These are phyloP conservation scores for Cephus runcator DNA, from an alignment of 2,888 invertebrate genomes.

Conservation along the genomic window DNA sequence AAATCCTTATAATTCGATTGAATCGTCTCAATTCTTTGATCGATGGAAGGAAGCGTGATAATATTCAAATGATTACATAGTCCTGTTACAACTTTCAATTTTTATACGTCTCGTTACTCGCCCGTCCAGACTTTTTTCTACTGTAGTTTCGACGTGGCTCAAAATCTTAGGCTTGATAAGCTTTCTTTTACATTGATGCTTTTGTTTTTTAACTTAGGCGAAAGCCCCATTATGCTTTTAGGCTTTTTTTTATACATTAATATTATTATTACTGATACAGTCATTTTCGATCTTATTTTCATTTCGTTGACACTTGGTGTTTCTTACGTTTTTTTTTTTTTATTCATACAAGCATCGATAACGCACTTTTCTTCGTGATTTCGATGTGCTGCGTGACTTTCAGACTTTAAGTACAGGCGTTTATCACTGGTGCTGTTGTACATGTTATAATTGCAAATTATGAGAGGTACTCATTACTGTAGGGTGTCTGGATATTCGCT, in stretches of 20 bases:
- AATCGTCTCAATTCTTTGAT: background rate
- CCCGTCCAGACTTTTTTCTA: background rate
- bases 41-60: background rate
- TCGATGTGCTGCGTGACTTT: background rate
- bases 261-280: background rate
- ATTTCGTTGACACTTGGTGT: constrained; percentile 10
- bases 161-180: background rate
- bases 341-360: background rate
- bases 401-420: background rate
- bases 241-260: background rate
- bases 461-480: background rate
- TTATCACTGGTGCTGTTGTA: background rate
- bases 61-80: background rate
- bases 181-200: background rate
- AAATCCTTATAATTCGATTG: background rate
- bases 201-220: background rate
- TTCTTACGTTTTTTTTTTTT: background rate
- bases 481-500: background rate
- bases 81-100: background rate
- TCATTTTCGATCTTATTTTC: constrained; percentile 1
- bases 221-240: background rate
- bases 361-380: background rate
- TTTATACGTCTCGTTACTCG: background rate
- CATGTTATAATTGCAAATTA: background rate
- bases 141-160: background rate